Evolutionary conservation across 2,797 vertebrate genomes (phyloP), one percentile per base, ranked within the genome.

Genomic region (Acanthornis magna): DNA sequence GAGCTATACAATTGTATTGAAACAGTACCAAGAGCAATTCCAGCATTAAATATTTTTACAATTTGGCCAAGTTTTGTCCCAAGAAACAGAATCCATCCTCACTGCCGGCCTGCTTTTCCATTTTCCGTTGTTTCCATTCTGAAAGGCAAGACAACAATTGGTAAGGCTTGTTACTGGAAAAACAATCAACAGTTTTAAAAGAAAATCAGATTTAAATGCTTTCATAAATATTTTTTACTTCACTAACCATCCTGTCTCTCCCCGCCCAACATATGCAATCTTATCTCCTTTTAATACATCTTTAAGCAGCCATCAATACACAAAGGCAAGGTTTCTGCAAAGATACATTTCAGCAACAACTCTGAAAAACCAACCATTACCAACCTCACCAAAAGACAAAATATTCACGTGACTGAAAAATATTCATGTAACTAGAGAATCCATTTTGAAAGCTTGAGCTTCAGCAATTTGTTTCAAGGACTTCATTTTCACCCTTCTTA

Each of bases 61-160:
- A 75, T 91, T 85, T 30, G 1, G 82, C 78, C 89, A 95, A 81
- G 93, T 92, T 95, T 47, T 88, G 54, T 91, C 95, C 62, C 21
- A 68, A 75, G 76, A 65, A 86, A 32, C 38, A 65, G 23, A 73
- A 54, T 32, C 54, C 43, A 38, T 94, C 88, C 82, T 98, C 97
- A 99, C 97, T 99, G 99, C 97, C 99, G 98, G 94, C 99, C 98
- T 58, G 98, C 92, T 97, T 99, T 99, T 86, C 99, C 99, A 60
- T 99, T 99, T 97, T 99, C 99, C 11, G 98, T 97, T 11, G 98
- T 97, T 82, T 99, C 99, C 98, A 99, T 98, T 93, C 99, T 99
- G 97, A 87, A 97, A 96, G 34, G 61, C 72, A 86, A 91, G 34
- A 89, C 13, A 43, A 48, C 38, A 77, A 47, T 10, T 47, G 11